These are phyloP conservation scores for Mesorhabditis spiculigera DNA, from an alignment of 2,888 invertebrate genomes.

Conservation along the genomic window DNA sequence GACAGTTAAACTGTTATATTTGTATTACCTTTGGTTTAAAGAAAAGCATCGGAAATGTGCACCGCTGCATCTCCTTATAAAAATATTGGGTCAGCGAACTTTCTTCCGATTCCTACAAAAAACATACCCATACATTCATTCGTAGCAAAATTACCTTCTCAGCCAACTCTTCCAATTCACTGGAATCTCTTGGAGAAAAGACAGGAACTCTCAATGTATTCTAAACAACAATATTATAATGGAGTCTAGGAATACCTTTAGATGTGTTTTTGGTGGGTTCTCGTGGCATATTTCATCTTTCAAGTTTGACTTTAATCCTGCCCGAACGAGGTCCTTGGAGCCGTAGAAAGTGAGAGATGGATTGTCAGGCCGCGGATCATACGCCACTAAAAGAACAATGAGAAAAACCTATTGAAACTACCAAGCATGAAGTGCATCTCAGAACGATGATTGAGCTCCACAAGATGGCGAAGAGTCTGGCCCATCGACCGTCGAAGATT, in stretches of 20 bases:
- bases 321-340: background rate
- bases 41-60: slow-evolving; percentile 2
- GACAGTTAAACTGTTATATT: background rate
- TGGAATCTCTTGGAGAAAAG: background rate
- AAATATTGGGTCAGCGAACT: background rate
- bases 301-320: background rate
- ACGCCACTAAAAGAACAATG: background rate
- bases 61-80: slow-evolving; percentile 1
- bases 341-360: slow-evolving; percentile 3
- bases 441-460: background rate
- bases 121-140: background rate
- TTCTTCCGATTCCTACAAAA: background rate
- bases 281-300: slow-evolving; percentile 4
- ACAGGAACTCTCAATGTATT: background rate
- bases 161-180: background rate
- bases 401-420: background rate
- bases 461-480: background rate
- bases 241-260: background rate
- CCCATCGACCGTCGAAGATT: background rate
- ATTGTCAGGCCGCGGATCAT: background rate
- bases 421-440: slow-evolving; percentile 2
- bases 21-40: background rate
- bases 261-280: background rate
- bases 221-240: background rate
- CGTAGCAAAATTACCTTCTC: background rate